Conservation (phyloP, 2,888 invertebrate genomes). For the Drosophila anomalipes region DNA sequence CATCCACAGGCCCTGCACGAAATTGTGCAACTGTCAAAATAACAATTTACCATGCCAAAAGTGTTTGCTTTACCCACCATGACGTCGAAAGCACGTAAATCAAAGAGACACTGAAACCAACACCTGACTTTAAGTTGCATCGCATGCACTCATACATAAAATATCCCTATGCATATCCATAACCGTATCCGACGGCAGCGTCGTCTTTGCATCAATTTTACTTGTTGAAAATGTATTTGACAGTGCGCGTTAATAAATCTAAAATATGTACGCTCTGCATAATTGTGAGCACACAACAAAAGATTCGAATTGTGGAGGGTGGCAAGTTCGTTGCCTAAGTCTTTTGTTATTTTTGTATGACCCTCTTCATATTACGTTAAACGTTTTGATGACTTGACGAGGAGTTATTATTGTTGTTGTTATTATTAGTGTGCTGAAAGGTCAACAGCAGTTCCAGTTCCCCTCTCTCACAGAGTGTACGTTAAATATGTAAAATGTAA, state of each 20-base stretch:
- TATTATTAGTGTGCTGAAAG: slow-evolving; percentile 55
- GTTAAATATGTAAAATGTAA: slow-evolving; percentile 44
- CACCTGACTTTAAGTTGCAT: slow-evolving; percentile 44
- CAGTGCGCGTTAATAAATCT: slow-evolving; percentile 51
- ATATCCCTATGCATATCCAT: slow-evolving; percentile 26
- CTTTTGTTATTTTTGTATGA: slow-evolving; percentile 69
- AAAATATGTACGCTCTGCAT: slow-evolving; percentile 51
- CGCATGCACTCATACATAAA: slow-evolving; percentile 18
- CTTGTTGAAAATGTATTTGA: slow-evolving; percentile 48
- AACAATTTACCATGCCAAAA: slow-evolving; percentile 70
- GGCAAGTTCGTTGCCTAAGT: slow-evolving; percentile 76
- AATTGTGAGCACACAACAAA: slow-evolving; percentile 57
- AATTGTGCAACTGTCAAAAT: slow-evolving; percentile 81
- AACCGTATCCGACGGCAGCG: slow-evolving; percentile 5
- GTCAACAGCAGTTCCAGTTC: slow-evolving; percentile 69
- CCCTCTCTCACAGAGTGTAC: neutral
- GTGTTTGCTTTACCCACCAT: slow-evolving; percentile 46
- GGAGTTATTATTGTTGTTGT: slow-evolving; percentile 41
- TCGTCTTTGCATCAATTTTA: slow-evolving; percentile 28
- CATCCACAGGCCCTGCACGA: slow-evolving; percentile 63
- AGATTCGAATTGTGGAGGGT: slow-evolving; percentile 24
- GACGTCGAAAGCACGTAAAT: slow-evolving; percentile 62
- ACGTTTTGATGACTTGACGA: slow-evolving; percentile 41
- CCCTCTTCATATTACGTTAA: slow-evolving; percentile 54
- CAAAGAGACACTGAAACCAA: slow-evolving; percentile 37